phyloP scores from a whole-genome alignment of 2,888 invertebrate species.

The Cephonodes hylas region DNA sequence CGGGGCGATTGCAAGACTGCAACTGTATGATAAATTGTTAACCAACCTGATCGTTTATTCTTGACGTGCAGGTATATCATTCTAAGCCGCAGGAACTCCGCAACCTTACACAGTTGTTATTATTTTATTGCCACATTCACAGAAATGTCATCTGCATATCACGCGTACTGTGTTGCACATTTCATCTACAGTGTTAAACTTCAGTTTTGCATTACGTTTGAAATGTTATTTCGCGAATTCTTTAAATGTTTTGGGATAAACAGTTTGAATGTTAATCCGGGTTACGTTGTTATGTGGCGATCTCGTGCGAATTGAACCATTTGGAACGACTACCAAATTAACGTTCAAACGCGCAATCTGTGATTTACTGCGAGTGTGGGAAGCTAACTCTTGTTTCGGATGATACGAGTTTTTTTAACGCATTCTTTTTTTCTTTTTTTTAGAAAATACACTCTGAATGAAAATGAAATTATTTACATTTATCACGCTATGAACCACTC shows the following conservation, averaged over 20 bases:
- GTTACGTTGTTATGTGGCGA: background rate
- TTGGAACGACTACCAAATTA: background rate
- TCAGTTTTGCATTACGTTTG: background rate
- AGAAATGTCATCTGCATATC: conserved; percentile 22
- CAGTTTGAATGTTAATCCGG: background rate
- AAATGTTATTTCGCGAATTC: background rate
- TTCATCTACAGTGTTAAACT: background rate
- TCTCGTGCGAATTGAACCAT: background rate
- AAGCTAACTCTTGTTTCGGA: background rate
- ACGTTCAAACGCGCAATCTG: background rate
- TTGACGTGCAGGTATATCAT: conserved; percentile 46
- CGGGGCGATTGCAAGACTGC: conserved; percentile 49
- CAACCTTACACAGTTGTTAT: conserved; percentile 31
- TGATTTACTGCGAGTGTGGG: background rate
- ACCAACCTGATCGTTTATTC: conserved; percentile 53
- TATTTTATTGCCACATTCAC: conserved; percentile 30
- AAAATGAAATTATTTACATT: background rate
- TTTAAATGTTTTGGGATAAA: background rate
- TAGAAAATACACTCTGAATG: background rate
- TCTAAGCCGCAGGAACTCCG: conserved; percentile 30
- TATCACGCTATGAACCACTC: background rate
- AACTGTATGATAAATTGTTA: conserved; percentile 58
- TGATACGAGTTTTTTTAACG: background rate
- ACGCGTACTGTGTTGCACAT: background rate
- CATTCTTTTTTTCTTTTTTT: background rate